phyloP scores from a whole-genome alignment of 2,888 invertebrate species.

The Thereva nobilitata region DNA sequence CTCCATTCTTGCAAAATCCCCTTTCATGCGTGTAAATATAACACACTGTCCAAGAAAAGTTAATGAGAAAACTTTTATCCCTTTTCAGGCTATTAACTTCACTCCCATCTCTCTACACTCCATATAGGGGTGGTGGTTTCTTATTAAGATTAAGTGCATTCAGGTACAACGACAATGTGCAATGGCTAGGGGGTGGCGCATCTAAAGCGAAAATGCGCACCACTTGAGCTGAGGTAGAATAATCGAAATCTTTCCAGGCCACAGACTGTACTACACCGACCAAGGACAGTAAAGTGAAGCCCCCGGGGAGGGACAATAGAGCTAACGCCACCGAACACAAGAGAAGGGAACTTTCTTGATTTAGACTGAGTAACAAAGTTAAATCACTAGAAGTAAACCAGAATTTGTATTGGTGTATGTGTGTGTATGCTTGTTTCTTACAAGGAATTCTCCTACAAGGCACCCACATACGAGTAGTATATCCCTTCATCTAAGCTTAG shows the following conservation, averaged over 20 bases:
- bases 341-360: constrained; percentile 13
- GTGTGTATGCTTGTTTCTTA: constrained; percentile 19
- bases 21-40: constrained; percentile 15
- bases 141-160: constrained; percentile 38
- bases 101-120: constrained; percentile 17
- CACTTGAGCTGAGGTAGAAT: constrained; percentile 27
- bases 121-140: constrained; percentile 11
- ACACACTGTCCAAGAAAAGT: constrained; percentile 41
- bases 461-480: constrained; percentile 23
- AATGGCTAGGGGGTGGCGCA: neutral
- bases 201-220: constrained; percentile 9
- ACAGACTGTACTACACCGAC: neutral
- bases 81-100: constrained; percentile 46
- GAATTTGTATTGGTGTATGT: too few species aligned
- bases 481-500: constrained; percentile 5
- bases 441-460: constrained; percentile 8
- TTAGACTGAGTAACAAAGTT: constrained; percentile 22
- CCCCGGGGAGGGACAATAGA: constrained; percentile 14
- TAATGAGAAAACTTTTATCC: constrained; percentile 57
- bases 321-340: neutral
- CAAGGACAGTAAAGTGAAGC: neutral
- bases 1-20: neutral
- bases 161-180: neutral
- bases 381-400: constrained; percentile 7
- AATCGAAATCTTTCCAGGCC: constrained; percentile 16